Base-by-base conservation (phyloP, 2,797 vertebrate species). In the Artibeus jamaicensis region DNA sequence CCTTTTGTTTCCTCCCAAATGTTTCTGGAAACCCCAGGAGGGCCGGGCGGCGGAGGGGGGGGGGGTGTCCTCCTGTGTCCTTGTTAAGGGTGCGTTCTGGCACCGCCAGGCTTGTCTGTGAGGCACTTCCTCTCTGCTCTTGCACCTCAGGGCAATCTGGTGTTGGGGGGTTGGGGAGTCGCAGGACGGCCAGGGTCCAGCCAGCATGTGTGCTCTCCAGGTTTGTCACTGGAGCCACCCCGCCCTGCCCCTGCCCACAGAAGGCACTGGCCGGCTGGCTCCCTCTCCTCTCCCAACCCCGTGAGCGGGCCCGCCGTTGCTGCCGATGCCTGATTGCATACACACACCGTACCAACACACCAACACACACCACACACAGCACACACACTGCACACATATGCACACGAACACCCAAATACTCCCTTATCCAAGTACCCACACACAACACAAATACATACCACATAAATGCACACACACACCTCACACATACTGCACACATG, bases 171-270 rank as follows among this genome's bases (percentile, higher is more conserved):
- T 29, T 15, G 3, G 42, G 18, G 46, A 1, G n/a, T 10, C 0
- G 0, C 42, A 1, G 39, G 37, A 0, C 0, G 0, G 22, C 29
- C 53, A 1, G 24, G 1, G 12, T 32, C 29, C 32, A 4, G 91
- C 26, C 59, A 2, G 62, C 16, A 0, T 6, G 18, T 1, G 9
- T 9, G 21, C 24, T 6, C 32, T 26, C 3, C 55, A 39, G 81
- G n/a, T 34, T 0, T 22, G 79, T 21, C 37, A 2, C 10, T 0
- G 0, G 24, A 8, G 3, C 22, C 34, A 0, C 67, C 48, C 44
- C 2, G 0, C 26, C 19, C 39, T 4, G 1, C 55, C 24, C 39
- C 76, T 29, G 29, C 18, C 74, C 34, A 2, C 0, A 21, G 42
- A 4, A 34, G 42, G 59, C 11, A 19, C 34, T 4, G 5, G 22